Evolutionary conservation across 2,113 vertebrate species (phyloP).

Genomic region (Cyanistes caeruleus): DNA sequence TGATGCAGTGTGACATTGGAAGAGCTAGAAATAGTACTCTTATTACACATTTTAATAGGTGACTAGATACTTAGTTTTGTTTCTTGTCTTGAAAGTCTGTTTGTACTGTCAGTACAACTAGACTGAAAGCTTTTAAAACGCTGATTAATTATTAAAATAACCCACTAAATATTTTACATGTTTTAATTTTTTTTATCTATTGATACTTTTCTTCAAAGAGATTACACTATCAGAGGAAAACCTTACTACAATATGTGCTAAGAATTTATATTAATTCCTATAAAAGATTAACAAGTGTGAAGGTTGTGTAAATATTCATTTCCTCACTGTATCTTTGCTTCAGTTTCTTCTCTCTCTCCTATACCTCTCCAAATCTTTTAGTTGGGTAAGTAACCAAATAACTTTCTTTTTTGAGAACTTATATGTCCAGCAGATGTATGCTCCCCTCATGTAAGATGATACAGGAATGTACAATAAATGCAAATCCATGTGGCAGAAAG

Average conservation of each 20-base stretch:
- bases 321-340: background rate
- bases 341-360: background rate
- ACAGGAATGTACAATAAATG: background rate
- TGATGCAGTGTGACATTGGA: background rate
- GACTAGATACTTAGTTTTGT: background rate
- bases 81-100: background rate
- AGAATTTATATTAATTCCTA: background rate
- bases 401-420: background rate
- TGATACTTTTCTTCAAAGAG: background rate
- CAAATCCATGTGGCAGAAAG: background rate
- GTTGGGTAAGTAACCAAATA: background rate
- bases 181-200: constrained; percentile 30
- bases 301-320: background rate
- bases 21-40: background rate
- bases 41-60: background rate
- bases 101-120: background rate
- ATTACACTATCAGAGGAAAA: background rate
- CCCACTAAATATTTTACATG: constrained; percentile 53
- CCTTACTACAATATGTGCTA: background rate
- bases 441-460: background rate
- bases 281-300: background rate
- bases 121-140: background rate
- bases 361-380: background rate
- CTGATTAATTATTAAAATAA: constrained; percentile 53
- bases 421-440: background rate